Percentiles rank a stretch among this genome's conserved stretches.
phyloP scores from a whole-genome alignment of 2,797 vertebrate species.

The Platalea minor region DNA sequence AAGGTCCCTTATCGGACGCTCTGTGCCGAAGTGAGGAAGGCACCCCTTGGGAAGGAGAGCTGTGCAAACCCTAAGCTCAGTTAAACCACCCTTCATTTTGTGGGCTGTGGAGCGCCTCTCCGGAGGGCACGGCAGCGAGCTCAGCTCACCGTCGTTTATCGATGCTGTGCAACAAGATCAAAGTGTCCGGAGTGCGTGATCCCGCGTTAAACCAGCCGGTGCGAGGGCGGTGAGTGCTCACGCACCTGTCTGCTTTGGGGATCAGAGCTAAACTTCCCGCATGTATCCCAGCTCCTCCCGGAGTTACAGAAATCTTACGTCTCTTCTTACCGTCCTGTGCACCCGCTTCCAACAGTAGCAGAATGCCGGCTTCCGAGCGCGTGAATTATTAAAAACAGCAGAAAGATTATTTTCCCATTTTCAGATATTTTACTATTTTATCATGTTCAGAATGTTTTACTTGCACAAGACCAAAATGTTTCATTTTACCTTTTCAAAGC shows the following conservation, averaged over 20 bases:
- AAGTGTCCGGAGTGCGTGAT: not conserved
- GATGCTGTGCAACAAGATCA: not conserved
- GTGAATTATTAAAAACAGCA: not conserved
- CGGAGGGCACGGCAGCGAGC: fast-evolving
- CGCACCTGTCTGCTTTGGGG: not conserved
- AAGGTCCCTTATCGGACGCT: fast-evolving
- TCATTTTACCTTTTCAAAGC: not conserved
- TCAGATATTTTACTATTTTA: not conserved
- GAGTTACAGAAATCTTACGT: not conserved
- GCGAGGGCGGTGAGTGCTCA: not conserved
- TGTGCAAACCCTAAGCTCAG: not conserved
- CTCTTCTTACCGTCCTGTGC: not conserved
- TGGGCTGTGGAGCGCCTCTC: not conserved
- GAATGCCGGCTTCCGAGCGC: not conserved
- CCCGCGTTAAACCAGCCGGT: not conserved
- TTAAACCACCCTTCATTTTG: fast-evolving
- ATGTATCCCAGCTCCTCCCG: fast-evolving
- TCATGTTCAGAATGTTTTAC: not conserved
- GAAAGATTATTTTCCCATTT: not conserved
- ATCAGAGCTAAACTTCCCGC: not conserved
- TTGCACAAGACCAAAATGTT: not conserved
- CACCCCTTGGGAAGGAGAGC: not conserved
- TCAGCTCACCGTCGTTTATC: fast-evolving
- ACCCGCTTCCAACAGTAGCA: not conserved
- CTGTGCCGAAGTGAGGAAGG: not conserved